Evolutionary conservation across 2,113 vertebrate genomes (phyloP), one percentile per base, ranked within the genome.

Genomic region (Notothenia rossii): DNA sequence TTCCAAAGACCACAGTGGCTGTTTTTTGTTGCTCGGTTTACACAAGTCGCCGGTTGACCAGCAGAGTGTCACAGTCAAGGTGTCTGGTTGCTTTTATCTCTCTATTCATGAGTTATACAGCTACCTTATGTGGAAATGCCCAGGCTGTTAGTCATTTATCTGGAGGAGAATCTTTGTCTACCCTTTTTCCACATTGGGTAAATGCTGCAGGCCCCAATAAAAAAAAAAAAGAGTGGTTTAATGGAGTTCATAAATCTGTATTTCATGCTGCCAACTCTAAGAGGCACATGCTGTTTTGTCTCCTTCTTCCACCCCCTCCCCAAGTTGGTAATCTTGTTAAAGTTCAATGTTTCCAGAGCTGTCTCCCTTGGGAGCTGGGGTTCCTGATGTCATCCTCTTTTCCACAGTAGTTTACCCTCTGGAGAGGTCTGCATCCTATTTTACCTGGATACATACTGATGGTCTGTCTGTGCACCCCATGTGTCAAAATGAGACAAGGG

Each of bases 221-320:
- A 95, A 84, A 87, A 78, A 83, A 91, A 71, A 93, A 93, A 94
- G 88, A n/a, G 83, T 11, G 84, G 84, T 93, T 91, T 94, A 95
- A 94, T 94, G 89, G 91, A 94, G 88, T 94, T 93, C 92, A 94
- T 94, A 93, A 95, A 94, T 95, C 91, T 93, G 91, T 88, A 83
- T 93, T 94, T 92, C 89, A 87, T 72, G 82, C 89, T 93, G 94
- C 92, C 93, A 95, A 88, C 87, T 91, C 79, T n/a, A 56, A 85
- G 89, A 65, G 33, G 72, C 77, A 74, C 87, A 90, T 81, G 78
- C 90, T 84, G 85, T 62, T 82, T 89, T 10, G 75, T 83, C 89
- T 84, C 82, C 72, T 12, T 66, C 79, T 67, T 68, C 79, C 60
- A 7, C 61, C n/a, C 33, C 36, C 29, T 75, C 66, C 64, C 76